phyloP scores from a whole-genome alignment of 2,888 invertebrate species.

The Idaea straminata region DNA sequence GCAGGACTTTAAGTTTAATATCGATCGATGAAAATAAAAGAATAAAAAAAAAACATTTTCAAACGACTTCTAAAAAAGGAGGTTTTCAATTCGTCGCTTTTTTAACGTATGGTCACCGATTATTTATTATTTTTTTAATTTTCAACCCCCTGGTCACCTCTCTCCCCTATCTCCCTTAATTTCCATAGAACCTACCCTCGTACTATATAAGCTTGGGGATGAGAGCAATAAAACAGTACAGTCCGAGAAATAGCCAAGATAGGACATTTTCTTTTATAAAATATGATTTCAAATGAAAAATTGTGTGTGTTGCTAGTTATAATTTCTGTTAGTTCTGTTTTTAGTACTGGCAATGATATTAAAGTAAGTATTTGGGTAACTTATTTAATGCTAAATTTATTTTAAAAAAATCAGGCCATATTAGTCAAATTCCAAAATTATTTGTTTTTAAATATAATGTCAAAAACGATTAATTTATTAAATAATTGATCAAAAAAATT shows the following conservation, averaged over 20 bases:
- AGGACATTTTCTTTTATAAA: constrained; percentile 9
- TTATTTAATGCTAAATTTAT: too few species aligned
- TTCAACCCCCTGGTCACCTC: neutral
- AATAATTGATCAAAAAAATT: too few species aligned
- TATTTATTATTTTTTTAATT: neutral
- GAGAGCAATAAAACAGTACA: constrained; percentile 12
- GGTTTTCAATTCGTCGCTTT: neutral
- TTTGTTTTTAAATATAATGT: too few species aligned
- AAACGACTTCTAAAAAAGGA: neutral
- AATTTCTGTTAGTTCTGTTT: constrained; percentile 25
- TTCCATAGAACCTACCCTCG: constrained; percentile 16
- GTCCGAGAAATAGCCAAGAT: constrained; percentile 2
- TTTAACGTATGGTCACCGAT: neutral
- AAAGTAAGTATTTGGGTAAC: constrained; percentile 28
- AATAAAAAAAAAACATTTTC: too few species aligned
- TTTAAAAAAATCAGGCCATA: too few species aligned
- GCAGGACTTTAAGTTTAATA: too few species aligned
- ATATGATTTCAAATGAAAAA: constrained; percentile 27
- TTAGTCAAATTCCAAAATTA: too few species aligned
- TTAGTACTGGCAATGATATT: constrained; percentile 31
- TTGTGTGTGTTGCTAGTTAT: constrained; percentile 18
- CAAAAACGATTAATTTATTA: too few species aligned
- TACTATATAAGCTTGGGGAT: constrained; percentile 14
- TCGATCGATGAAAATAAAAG: too few species aligned
- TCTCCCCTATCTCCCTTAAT: constrained; percentile 9